Conservation (phyloP, 2,113 vertebrate genomes). For the Dolichallabes microphthalmus region DNA sequence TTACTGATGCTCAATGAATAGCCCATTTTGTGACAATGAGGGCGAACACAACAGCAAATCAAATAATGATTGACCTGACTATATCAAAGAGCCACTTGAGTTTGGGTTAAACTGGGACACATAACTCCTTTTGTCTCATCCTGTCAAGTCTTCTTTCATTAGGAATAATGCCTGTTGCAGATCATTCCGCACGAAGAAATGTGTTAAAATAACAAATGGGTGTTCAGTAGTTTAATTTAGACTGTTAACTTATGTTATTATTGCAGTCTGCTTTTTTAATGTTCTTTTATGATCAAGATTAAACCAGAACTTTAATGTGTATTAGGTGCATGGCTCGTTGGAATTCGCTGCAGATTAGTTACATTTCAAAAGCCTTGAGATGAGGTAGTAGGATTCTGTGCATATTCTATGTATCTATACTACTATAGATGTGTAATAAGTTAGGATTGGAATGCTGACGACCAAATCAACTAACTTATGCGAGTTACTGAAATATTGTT, state of each 20-base stretch:
- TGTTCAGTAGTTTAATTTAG: constrained; percentile 10
- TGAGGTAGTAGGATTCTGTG: not conserved
- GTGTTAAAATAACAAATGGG: not conserved
- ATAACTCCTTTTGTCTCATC: constrained; percentile 46
- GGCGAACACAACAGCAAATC: constrained; percentile 58
- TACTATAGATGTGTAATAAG: not conserved
- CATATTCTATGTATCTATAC: not conserved
- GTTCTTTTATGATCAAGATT: not conserved
- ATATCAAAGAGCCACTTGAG: constrained; percentile 46
- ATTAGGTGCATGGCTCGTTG: not conserved
- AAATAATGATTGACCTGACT: constrained; percentile 56
- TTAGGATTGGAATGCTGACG: not conserved
- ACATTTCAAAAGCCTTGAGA: not conserved
- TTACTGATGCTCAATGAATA: constrained; percentile 46
- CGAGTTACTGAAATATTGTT: not conserved
- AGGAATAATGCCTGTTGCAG: constrained; percentile 26
- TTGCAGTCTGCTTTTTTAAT: not conserved
- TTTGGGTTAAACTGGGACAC: constrained; percentile 57
- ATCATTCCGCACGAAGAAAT: constrained; percentile 7
- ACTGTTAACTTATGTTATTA: constrained; percentile 27
- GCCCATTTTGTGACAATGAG: constrained; percentile 30
- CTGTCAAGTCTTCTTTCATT: constrained; percentile 46
- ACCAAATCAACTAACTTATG: not conserved
- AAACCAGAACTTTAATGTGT: not conserved
- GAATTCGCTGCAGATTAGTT: constrained; percentile 19